phyloP scores from a whole-genome alignment of 2,797 vertebrate species.

The Triplophysa yarkandensis region DNA sequence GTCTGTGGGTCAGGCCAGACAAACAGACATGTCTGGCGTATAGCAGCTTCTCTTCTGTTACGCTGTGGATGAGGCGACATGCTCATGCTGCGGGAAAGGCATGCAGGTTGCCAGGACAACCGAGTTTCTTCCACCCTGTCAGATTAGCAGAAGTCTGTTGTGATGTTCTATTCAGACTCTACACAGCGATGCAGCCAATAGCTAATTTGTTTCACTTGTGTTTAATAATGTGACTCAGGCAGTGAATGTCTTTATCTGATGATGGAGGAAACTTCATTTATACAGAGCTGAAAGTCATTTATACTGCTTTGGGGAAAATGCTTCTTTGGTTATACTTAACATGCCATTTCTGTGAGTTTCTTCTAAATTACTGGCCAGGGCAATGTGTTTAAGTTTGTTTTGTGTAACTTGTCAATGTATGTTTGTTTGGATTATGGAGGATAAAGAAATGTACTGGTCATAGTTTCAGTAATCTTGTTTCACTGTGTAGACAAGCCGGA shows the following conservation, averaged over 20 bases:
- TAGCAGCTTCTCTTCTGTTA: not conserved
- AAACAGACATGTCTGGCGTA: slow-evolving; percentile 4
- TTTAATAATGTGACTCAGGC: slow-evolving; percentile 20
- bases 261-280: not conserved
- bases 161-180: not conserved
- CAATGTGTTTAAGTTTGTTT: no score
- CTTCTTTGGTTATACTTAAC: not conserved
- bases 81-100: slow-evolving; percentile 30
- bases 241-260: not conserved
- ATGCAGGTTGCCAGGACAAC: slow-evolving; percentile 51
- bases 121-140: slow-evolving; percentile 25
- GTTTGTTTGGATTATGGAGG: no score
- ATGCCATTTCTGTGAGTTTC: not conserved
- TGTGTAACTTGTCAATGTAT: no score
- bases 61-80: slow-evolving; percentile 18
- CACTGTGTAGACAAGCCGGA: no score
- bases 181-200: not conserved
- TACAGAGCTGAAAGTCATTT: not conserved
- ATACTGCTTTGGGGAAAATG: no score
- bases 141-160: slow-evolving; percentile 37
- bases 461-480: no score
- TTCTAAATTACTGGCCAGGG: no score
- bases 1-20: slow-evolving; percentile 18
- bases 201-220: slow-evolving; percentile 6
- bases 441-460: no score